These are phyloP conservation scores for Lagopus leucura DNA, from an alignment of 2,113 vertebrate species.

Conservation along the genomic window DNA sequence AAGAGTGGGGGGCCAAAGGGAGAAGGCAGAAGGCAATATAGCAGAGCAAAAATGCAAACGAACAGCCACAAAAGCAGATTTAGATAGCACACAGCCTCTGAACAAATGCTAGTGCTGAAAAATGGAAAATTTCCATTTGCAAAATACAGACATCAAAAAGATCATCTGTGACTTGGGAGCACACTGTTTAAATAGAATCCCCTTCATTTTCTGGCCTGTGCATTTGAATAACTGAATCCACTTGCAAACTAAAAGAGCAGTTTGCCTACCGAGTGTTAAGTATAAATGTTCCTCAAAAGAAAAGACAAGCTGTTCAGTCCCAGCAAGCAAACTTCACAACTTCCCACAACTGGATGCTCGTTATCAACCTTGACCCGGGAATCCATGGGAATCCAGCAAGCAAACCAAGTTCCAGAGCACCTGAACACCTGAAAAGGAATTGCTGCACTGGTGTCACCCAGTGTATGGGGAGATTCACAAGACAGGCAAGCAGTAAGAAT, in stretches of 20 bases:
- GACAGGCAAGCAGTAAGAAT: not conserved
- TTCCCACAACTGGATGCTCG: not conserved
- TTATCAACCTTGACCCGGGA: not conserved
- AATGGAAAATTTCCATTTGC: constrained; percentile 74
- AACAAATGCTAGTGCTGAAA: constrained; percentile 60
- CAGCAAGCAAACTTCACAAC: constrained; percentile 49
- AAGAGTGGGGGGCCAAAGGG: constrained; percentile 22
- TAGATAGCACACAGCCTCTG: constrained; percentile 55
- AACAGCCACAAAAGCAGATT: constrained; percentile 63
- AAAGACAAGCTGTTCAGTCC: constrained; percentile 70
- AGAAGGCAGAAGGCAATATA: constrained; percentile 2
- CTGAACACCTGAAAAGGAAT: not conserved
- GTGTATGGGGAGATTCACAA: not conserved
- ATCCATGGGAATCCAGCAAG: not conserved
- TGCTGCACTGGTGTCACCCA: not conserved
- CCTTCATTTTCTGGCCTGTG: constrained; percentile 72
- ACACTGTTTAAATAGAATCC: constrained; percentile 68
- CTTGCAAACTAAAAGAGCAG: constrained; percentile 71
- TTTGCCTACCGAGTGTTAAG: constrained; percentile 72
- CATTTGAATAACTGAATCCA: constrained; percentile 71
- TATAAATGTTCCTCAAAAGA: constrained; percentile 68
- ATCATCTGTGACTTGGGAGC: constrained; percentile 72
- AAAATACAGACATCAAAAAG: constrained; percentile 76
- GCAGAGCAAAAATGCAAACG: constrained; percentile 43
- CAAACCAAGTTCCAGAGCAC: fast-evolving